phyloP scores from a whole-genome alignment of 2,888 invertebrate genomes.

The Sabatieria punctata region DNA sequence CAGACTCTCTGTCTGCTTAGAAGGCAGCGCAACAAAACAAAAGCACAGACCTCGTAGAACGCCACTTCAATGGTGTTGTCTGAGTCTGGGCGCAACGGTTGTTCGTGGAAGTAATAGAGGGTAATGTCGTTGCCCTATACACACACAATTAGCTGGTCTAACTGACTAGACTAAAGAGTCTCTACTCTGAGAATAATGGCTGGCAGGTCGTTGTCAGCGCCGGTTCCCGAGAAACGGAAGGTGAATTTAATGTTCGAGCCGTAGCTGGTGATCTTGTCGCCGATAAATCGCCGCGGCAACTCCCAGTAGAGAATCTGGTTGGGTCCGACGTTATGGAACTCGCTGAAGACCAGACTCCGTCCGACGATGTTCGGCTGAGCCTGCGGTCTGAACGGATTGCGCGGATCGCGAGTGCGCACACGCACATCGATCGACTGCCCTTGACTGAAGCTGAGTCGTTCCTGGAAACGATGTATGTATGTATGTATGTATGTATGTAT shows the following conservation, averaged over 20 bases:
- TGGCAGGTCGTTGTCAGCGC: slow-evolving; percentile 19
- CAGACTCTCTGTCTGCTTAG: neutral
- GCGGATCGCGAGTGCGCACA: neutral
- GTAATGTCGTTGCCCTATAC: slow-evolving; percentile 27
- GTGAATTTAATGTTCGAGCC: slow-evolving; percentile 67
- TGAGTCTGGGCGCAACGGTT: slow-evolving; percentile 17
- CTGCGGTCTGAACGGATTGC: neutral
- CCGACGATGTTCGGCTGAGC: neutral
- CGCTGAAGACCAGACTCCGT: neutral
- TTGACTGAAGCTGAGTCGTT: neutral
- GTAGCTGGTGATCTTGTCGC: slow-evolving; percentile 70
- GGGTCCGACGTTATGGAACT: slow-evolving; percentile 13
- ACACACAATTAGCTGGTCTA: neutral
- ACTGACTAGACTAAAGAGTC: neutral
- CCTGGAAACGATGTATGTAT: neutral
- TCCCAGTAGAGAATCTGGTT: slow-evolving; percentile 54
- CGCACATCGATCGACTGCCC: neutral
- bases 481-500: neutral
- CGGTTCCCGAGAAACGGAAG: slow-evolving; percentile 34
- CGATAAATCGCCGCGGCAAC: slow-evolving; percentile 60
- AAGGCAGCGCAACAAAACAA: neutral
- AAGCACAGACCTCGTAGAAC: slow-evolving; percentile 11
- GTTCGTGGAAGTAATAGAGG: slow-evolving; percentile 19
- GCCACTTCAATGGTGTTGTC: slow-evolving; percentile 22
- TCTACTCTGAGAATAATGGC: slow-evolving; percentile 24